Evolutionary conservation across 2,113 vertebrate species (phyloP).

Genomic region (Podarcis cretensis): DNA sequence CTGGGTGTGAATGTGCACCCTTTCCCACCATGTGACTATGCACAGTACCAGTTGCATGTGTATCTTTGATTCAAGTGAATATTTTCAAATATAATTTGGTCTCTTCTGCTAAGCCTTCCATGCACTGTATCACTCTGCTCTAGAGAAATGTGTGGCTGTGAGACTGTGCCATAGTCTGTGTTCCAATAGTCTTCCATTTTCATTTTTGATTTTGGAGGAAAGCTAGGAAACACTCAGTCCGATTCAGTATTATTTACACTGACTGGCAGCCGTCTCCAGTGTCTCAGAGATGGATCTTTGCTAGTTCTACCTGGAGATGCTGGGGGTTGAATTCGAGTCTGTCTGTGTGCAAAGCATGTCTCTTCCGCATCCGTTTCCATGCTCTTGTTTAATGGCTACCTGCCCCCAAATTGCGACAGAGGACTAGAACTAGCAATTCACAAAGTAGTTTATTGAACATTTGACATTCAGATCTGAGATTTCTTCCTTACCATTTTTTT

Average conservation of each 20-base stretch:
- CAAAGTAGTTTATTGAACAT: slow-evolving; percentile 64
- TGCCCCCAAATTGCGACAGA: not conserved
- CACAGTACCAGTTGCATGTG: not conserved
- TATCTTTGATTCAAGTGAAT: not conserved
- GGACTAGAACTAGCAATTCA: not conserved
- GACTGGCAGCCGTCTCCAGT: too few relatives aligned
- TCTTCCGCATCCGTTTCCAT: not conserved
- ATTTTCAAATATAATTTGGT: not conserved
- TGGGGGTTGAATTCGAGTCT: too few relatives aligned
- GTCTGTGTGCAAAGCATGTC: too few relatives aligned
- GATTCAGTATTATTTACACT: too few relatives aligned
- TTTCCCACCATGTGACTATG: not conserved
- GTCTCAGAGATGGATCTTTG: too few relatives aligned
- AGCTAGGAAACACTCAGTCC: not conserved
- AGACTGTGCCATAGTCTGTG: too few relatives aligned
- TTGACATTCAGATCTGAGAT: slow-evolving; percentile 37
- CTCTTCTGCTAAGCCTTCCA: not conserved
- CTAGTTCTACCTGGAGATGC: too few relatives aligned
- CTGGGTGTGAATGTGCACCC: not conserved
- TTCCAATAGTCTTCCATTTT: not conserved
- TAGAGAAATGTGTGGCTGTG: not conserved
- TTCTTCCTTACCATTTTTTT: slow-evolving; percentile 6
- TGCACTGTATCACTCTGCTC: too few relatives aligned
- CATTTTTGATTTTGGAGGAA: not conserved
- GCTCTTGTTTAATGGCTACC: not conserved